phyloP scores from a whole-genome alignment of 2,888 invertebrate species.

The Bombyx huttoni region DNA sequence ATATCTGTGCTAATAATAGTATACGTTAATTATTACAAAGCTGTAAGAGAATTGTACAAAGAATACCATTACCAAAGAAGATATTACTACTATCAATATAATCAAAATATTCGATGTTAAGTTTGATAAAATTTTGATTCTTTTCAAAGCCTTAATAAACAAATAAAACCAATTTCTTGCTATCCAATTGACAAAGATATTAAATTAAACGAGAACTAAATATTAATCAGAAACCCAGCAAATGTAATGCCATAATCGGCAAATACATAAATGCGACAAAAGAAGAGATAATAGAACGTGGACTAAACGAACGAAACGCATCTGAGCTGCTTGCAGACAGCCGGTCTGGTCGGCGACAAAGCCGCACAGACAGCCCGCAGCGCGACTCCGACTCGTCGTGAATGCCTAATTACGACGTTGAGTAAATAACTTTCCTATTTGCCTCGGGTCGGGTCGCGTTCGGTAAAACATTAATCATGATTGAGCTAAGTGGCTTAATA shows the following conservation, averaged over 20 bases:
- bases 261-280: constrained; percentile 13
- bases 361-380: constrained; percentile 53
- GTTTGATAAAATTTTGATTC: too few species aligned
- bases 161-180: too few species aligned
- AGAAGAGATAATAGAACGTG: constrained; percentile 23
- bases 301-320: constrained; percentile 12
- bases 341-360: constrained; percentile 53
- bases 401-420: constrained; percentile 68
- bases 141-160: too few species aligned
- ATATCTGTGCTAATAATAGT: too few species aligned
- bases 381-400: constrained; percentile 52
- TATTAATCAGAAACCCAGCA: too few species aligned
- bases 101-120: too few species aligned
- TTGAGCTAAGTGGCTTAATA: constrained; percentile 74
- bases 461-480: constrained; percentile 73
- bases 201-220: too few species aligned
- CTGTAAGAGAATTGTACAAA: too few species aligned
- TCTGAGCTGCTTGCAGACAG: constrained; percentile 36
- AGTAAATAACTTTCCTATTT: constrained; percentile 72
- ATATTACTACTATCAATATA: too few species aligned
- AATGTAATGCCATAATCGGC: background rate
- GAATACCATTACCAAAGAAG: too few species aligned
- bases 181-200: too few species aligned
- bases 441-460: constrained; percentile 58
- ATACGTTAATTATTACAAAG: too few species aligned